Evolutionary conservation across 1,140 invertebrate genomes (phyloP).

Genomic region (Drosophila simulans): DNA sequence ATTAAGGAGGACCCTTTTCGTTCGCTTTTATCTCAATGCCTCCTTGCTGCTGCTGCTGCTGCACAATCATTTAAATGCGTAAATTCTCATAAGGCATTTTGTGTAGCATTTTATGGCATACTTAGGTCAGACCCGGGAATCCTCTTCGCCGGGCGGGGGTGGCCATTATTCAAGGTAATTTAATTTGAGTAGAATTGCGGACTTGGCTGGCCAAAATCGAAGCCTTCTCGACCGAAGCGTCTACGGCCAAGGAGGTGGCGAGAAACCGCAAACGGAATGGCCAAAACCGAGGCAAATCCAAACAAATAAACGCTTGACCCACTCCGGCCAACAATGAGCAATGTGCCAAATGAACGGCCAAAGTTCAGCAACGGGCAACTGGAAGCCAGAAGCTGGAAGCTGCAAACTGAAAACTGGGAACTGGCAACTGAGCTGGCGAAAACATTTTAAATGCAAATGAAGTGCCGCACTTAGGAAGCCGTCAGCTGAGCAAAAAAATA

Average conservation of each 20-base stretch:
- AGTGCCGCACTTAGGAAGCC: conserved; percentile 72
- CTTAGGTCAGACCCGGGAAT: conserved; percentile 36
- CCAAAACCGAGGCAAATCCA: conserved; percentile 37
- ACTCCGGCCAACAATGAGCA: conserved; percentile 72
- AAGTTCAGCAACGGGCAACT: conserved; percentile 54
- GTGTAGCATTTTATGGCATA: conserved; percentile 73
- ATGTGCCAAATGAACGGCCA: conserved; percentile 80
- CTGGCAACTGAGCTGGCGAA: conserved; percentile 62
- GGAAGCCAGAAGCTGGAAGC: conserved; percentile 2
- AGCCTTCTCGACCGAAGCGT: conserved; percentile 23
- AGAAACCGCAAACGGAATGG: conserved; percentile 35
- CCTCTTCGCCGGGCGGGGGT: conserved; percentile 15
- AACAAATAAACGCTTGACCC: conserved; percentile 59
- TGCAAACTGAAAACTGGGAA: too few species aligned
- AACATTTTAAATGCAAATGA: conserved; percentile 82
- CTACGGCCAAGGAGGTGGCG: conserved; percentile 7
- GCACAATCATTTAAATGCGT: conserved; percentile 72
- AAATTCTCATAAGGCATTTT: conserved; percentile 67
- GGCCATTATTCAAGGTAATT: conserved; percentile 62
- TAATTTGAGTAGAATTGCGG: conserved; percentile 37
- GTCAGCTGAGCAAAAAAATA: conserved; percentile 42
- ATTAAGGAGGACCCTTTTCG: conserved; percentile 57
- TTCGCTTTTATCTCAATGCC: conserved; percentile 65
- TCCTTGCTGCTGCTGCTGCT: conserved; percentile 38
- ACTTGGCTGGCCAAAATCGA: conserved; percentile 28